These are phyloP conservation scores for Lathronympha strigana DNA, from an alignment of 2,888 invertebrate species.

Conservation along the genomic window DNA sequence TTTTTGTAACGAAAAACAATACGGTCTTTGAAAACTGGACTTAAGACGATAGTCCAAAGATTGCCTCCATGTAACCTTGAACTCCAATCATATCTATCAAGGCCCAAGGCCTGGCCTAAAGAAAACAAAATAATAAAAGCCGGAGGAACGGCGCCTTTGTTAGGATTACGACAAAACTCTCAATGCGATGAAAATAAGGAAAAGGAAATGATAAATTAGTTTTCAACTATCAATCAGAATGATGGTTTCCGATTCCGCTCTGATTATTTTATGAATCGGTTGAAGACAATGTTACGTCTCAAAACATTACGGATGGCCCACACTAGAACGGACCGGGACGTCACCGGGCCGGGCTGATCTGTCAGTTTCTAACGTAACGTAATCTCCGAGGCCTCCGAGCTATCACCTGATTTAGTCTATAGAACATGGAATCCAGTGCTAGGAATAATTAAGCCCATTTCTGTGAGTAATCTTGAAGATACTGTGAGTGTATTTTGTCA, in stretches of 20 bases:
- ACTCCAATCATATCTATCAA: slow-evolving; percentile 54
- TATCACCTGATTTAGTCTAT: no score
- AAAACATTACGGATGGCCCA: no score
- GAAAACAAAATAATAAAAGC: slow-evolving; percentile 58
- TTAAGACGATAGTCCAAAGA: neutral
- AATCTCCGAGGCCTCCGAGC: no score
- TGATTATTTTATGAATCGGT: slow-evolving; percentile 9
- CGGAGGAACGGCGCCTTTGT: slow-evolving; percentile 62
- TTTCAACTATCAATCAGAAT: slow-evolving; percentile 30
- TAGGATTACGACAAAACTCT: slow-evolving; percentile 58
- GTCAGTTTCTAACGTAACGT: no score
- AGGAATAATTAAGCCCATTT: no score
- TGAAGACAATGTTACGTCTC: neutral
- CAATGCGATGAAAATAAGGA: slow-evolving; percentile 48
- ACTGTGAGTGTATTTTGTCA: no score
- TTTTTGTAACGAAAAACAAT: neutral
- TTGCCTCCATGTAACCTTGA: slow-evolving; percentile 23
- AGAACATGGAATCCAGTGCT: no score
- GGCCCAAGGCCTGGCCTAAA: slow-evolving; percentile 50
- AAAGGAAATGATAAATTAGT: slow-evolving; percentile 37
- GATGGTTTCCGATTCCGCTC: slow-evolving; percentile 5
- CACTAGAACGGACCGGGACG: no score
- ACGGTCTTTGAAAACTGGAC: neutral
- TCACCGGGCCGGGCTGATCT: no score
- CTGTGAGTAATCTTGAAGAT: no score